Evolutionary conservation across 2,113 vertebrate species (phyloP), one percentile per base, ranked within the genome.

Genomic region (Glaucomys volans): DNA sequence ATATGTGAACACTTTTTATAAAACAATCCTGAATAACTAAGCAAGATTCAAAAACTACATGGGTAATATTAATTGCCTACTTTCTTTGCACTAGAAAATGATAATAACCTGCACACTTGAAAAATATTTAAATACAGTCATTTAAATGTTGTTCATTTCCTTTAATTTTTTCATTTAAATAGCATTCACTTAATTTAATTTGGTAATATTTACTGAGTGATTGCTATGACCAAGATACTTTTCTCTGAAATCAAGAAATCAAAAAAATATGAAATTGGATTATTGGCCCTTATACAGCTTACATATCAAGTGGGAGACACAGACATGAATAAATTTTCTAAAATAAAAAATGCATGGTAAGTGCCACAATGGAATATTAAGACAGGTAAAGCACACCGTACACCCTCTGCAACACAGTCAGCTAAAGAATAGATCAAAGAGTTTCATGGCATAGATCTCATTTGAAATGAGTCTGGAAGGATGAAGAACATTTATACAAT

Each of bases 71-170:
- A 91, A 24, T 83, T 17, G 89, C 1, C 44, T 86, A 5, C 26
- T 91, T 93, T 86, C 13, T 94, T 85, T 94, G 71, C 8, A 82
- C 4, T 90, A 90, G 47, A 86, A 64, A n/a, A 92, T 75, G 86
- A 5, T 42, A 88, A 47, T 93, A 81, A 79, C 4, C 40, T 91
- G 10, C 3, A 80, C 6, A 62, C 18, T 76, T 81, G 42, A 97
- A 94, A 95, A 91, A 81, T 77, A 89, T 62, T 90, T 92, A 87
- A 87, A 54, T 37, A 66, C 37, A 77, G 20, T 77, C 35, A 93
- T 89, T 93, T 91, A 20, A 71, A 93, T 47, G 10, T 62, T 64
- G 26, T 4, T 57, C 75, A 90, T 18, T 64, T 85, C 28, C 30
- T 50, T 4, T 76, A 82, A 86, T 86, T 82, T 80, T 80, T 76